These are phyloP conservation scores for Hybos culiciformis DNA, from an alignment of 2,888 invertebrate genomes.

Conservation along the genomic window DNA sequence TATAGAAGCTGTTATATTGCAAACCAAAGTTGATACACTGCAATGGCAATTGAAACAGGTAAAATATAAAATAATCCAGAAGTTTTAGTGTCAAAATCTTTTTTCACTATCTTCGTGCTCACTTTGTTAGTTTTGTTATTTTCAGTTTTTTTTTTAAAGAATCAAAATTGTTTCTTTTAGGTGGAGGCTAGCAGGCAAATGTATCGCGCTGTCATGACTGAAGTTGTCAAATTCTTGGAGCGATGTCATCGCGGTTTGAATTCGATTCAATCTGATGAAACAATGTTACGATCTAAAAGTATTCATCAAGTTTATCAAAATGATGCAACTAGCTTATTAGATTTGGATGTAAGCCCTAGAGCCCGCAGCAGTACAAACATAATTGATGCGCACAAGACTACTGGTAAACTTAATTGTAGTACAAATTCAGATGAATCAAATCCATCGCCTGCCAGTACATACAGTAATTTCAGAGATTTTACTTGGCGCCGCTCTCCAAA, in stretches of 20 bases:
- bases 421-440: background rate
- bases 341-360: slow-evolving; percentile 12
- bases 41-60: background rate
- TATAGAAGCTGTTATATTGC: background rate
- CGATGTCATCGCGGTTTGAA: slow-evolving; percentile 44
- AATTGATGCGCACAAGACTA: slow-evolving; percentile 20
- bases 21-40: background rate
- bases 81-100: too few species aligned
- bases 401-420: slow-evolving; percentile 16
- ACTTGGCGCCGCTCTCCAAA: slow-evolving; percentile 36
- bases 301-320: slow-evolving; percentile 29
- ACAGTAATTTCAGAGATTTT: slow-evolving; percentile 40
- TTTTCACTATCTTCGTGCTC: too few species aligned
- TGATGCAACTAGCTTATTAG: slow-evolving; percentile 15
- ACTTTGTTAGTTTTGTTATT: too few species aligned
- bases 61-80: background rate
- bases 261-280: slow-evolving; percentile 12
- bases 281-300: slow-evolving; percentile 19
- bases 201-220: slow-evolving; percentile 54
- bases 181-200: slow-evolving; percentile 51
- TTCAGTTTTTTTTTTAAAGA: too few species aligned
- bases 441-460: slow-evolving; percentile 21
- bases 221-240: slow-evolving; percentile 50
- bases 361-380: slow-evolving; percentile 33
- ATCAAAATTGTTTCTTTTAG: slow-evolving; percentile 31